Conservation (phyloP, 2,797 vertebrate genomes). For the Molossus molossus region DNA sequence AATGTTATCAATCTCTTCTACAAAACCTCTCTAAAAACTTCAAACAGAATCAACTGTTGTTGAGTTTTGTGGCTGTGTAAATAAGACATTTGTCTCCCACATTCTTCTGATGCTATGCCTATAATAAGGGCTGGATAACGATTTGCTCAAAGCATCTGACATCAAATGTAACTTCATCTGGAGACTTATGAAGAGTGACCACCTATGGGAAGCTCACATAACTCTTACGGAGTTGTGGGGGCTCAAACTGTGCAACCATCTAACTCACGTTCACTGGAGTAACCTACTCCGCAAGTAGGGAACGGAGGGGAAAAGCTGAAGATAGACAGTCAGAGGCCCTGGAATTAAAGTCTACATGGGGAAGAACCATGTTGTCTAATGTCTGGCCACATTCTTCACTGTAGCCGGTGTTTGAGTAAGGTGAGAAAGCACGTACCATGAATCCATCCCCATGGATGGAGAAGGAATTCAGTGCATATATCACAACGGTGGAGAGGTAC, state of each 20-base stretch:
- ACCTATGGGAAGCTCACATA: constrained; percentile 44
- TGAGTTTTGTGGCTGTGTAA: constrained; percentile 28
- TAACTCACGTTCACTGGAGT: constrained; percentile 65
- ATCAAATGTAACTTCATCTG: constrained; percentile 40
- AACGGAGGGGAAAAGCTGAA: constrained; percentile 53
- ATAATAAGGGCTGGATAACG: constrained; percentile 18
- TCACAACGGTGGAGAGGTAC: neutral
- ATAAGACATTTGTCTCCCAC: constrained; percentile 13
- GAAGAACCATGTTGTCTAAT: constrained; percentile 1
- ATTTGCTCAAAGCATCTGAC: constrained; percentile 19
- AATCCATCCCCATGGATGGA: neutral
- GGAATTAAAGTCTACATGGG: constrained; percentile 16
- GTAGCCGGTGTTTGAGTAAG: constrained; percentile 43
- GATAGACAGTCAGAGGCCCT: neutral
- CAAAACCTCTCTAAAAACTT: constrained; percentile 58
- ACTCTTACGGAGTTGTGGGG: constrained; percentile 17
- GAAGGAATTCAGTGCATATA: neutral
- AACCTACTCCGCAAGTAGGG: neutral
- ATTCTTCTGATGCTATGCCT: constrained; percentile 9
- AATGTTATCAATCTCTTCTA: constrained; percentile 18
- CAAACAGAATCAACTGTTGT: neutral
- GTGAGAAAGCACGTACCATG: constrained; percentile 31
- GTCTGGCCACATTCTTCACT: constrained; percentile 56
- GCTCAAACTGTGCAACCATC: constrained; percentile 6
- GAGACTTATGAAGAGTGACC: constrained; percentile 67